These are phyloP conservation scores for Macrotis lagotis DNA, from an alignment of 2,113 vertebrate species.

Conservation along the genomic window DNA sequence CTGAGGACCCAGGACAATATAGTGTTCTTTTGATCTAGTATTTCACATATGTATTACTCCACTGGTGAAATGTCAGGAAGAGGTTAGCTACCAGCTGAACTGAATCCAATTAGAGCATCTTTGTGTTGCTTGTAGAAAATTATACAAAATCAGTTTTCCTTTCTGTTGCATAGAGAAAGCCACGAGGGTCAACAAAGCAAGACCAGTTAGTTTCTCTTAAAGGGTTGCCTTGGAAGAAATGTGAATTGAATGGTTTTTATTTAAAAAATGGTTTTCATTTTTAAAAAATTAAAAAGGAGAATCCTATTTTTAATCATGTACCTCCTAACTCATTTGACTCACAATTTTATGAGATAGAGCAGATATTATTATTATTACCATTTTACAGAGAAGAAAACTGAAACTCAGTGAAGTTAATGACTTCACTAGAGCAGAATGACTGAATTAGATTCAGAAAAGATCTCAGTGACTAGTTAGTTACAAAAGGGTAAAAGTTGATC, in stretches of 20 bases:
- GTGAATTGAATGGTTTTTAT: neutral
- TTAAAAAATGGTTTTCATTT: neutral
- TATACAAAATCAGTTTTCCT: neutral
- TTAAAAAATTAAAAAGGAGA: neutral
- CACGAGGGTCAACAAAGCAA: neutral
- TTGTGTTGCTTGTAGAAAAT: neutral
- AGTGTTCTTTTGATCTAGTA: neutral
- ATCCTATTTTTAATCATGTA: neutral
- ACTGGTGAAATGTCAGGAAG: neutral
- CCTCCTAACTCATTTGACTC: neutral
- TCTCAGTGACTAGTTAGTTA: neutral
- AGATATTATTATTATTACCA: neutral
- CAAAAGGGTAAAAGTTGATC: neutral
- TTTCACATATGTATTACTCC: rapidly evolving
- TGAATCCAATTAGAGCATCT: slow-evolving; percentile 33
- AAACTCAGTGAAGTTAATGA: neutral
- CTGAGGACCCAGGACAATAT: neutral
- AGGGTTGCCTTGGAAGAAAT: neutral
- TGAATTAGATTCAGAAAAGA: neutral
- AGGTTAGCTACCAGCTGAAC: neutral
- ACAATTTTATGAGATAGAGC: neutral
- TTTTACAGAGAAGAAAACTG: neutral
- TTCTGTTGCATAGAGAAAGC: neutral
- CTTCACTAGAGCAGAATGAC: neutral
- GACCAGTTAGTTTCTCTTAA: neutral